Base-by-base conservation (phyloP, 1,140 invertebrate genomes). In the Charaxes varanes region DNA sequence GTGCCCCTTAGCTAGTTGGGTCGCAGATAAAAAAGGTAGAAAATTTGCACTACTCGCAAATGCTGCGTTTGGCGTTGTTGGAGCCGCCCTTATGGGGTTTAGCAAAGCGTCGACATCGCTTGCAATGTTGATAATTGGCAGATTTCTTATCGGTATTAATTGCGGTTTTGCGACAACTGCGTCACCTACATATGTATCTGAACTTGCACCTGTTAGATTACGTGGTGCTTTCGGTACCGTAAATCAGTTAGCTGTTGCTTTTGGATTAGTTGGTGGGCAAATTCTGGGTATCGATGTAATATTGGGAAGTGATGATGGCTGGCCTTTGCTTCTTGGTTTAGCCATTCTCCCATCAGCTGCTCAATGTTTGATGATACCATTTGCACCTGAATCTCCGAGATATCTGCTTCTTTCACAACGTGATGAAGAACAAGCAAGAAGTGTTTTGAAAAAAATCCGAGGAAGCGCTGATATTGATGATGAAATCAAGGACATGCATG, bases 131-230 rank as follows among this genome's bases (percentile, higher is more conserved):
- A 81, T 84, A 11, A 80, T 85, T n/a, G 84, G 84, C 14, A 62
- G 84, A 27, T 79, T 85, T 31, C 37, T 85, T 1, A 81, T 85
- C 15, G 84, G 84, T 3, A 62, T 85, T 11, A 85, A 84, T 51
- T 85, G 82, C 41, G 93, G 93, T 61, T 88, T 96, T 58, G 94
- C 94, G 63, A 96, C 94, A 47, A 94, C 92, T 15, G 88, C 95
- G 51, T 94, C 94, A 62, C 95, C 95, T 56, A 94, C 96, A 88
- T 97, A 97, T 86, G 92, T 97, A 80, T 94, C 93, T 52, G 95
- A 97, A 86, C 93, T 97, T 78, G 92, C 95, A 34, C 95, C 95
- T 44, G 82, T 96, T 49, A 93, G 91, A 72, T 80, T 97, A 37
- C 87, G 95, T 62, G 94, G 95, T 41, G 92, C 92, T 42, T 88